Conservation (phyloP, 2,113 vertebrate species). For the Myotis brandtii region DNA sequence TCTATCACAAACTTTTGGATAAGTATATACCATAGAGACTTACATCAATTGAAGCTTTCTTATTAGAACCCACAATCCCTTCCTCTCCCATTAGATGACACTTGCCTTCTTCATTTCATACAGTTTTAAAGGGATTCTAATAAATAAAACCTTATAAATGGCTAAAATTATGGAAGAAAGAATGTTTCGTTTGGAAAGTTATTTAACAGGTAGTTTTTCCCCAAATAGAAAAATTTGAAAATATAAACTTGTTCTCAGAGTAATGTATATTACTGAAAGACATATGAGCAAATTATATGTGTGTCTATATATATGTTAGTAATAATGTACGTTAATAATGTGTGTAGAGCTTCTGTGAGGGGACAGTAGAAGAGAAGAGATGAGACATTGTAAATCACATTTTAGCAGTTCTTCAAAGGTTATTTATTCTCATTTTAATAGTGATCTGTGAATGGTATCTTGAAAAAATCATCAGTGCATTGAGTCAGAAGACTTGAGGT, state of each 20-base stretch:
- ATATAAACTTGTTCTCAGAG: not conserved
- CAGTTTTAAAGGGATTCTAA: not conserved
- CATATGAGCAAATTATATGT: not conserved
- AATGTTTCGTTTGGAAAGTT: constrained; percentile 12
- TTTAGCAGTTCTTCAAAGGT: not conserved
- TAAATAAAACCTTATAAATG: not conserved
- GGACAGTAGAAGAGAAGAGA: not conserved
- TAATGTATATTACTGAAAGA: not conserved
- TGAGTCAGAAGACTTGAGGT: not conserved
- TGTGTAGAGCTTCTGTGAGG: not conserved
- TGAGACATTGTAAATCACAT: not conserved
- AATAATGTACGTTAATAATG: not conserved
- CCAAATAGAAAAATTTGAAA: constrained; percentile 23
- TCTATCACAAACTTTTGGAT: not conserved
- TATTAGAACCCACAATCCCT: not conserved
- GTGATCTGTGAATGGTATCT: not conserved
- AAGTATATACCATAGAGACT: not conserved
- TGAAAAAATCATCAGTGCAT: not conserved
- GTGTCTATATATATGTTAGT: not conserved
- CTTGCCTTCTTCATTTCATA: constrained; percentile 2
- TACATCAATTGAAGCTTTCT: not conserved
- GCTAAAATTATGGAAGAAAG: constrained; percentile 39
- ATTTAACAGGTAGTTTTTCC: not conserved
- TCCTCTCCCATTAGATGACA: not conserved
- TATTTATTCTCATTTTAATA: not conserved